These are phyloP conservation scores for Leptodactylus fuscus DNA, from an alignment of 2,113 vertebrate species.

Conservation along the genomic window DNA sequence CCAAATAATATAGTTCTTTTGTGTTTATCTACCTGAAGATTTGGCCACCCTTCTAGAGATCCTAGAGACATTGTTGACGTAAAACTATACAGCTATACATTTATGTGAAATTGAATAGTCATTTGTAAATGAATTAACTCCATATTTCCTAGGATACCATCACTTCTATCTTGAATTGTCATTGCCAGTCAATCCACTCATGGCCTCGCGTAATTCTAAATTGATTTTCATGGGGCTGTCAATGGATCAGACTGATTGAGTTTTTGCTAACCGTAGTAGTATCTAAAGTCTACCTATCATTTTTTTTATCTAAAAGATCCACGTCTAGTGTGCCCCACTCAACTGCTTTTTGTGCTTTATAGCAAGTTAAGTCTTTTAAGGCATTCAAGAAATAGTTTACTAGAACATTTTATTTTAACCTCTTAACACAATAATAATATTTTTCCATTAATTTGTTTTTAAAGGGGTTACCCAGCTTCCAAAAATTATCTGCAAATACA, in stretches of 20 bases:
- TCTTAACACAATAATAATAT: too few species aligned
- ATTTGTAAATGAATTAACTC: not conserved
- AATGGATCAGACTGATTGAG: not conserved
- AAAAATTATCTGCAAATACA: too few species aligned
- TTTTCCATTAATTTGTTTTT: too few species aligned
- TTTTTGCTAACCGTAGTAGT: too few species aligned
- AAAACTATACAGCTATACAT: not conserved
- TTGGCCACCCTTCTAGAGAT: not conserved
- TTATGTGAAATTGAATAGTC: not conserved
- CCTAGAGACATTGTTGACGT: not conserved
- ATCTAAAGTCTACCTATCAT: too few species aligned
- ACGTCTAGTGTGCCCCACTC: too few species aligned
- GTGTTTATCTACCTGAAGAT: not conserved
- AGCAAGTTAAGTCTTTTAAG: too few species aligned
- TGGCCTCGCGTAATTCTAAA: not conserved
- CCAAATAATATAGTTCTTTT: constrained; percentile 29
- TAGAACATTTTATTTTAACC: too few species aligned
- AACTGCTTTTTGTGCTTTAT: too few species aligned
- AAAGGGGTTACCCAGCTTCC: too few species aligned
- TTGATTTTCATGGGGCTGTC: not conserved
- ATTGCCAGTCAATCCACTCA: not conserved
- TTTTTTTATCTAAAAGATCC: too few species aligned
- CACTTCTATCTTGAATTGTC: not conserved
- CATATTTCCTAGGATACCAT: not conserved
- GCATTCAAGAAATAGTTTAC: too few species aligned